Base-by-base conservation (phyloP, 2,888 invertebrate species). In the Candidula unifasciata region DNA sequence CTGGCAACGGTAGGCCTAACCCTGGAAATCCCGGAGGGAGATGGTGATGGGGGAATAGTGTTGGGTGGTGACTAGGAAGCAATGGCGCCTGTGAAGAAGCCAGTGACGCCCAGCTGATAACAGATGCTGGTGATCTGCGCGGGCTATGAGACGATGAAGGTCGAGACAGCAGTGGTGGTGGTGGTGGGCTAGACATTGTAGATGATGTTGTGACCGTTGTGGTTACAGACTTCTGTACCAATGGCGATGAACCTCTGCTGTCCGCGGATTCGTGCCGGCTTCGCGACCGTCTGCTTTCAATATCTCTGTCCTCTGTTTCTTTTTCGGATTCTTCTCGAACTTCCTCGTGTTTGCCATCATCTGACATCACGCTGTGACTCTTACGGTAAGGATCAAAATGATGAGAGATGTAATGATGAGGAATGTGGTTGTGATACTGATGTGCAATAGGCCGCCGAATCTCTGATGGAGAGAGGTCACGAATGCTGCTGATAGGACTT, bases 1-100 rank as follows among this genome's bases (percentile, higher is more conserved):
- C 73, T 54, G 88, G 88, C 76, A 89, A 66, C 35, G 57, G 73
- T 18, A 84, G 57, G 54, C 79, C 79, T 18, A 83, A 80, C 3
- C 86, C 86, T 33, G 88, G 88, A 13, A 87, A 87, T 60, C 87
- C 76, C 1, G 89, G 87, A 35, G 88, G 87, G 69, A 90, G 88
- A 64, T 88, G 89, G 30, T 81, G 86, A 5, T 89, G 87, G 10
- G 89, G 88, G 76, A 89, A 86, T 82, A 89, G 86, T 5, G 87
- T 86, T 10, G 87, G 87, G 77, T 87, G 84, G 85, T 85, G 83
- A 85, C 79, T 73, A 16, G 86, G 79, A 54, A 87, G 83, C 30
- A 83, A n/a, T 30, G 85, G 64, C 0, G 85, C 64, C 44, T 82
- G 73, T 13, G 83, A 52, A 35, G 85, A 80, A 10, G 66, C 73